Conservation (phyloP, 2,888 invertebrate species). For the Brachyopa scutellaris region DNA sequence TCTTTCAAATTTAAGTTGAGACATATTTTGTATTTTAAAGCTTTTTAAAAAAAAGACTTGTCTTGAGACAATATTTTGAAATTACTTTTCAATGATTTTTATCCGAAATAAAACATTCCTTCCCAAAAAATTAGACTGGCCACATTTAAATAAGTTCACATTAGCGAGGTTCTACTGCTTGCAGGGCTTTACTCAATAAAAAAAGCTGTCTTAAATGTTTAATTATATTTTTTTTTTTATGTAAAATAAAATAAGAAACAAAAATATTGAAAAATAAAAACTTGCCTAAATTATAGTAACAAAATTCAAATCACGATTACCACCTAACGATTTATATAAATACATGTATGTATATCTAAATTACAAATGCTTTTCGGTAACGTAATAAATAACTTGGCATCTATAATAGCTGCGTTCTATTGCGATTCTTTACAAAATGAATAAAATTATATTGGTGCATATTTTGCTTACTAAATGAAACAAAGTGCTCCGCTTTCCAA, state of each 20-base stretch:
- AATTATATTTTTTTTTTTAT: constrained; percentile 10
- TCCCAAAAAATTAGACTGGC: neutral
- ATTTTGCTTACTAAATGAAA: no score
- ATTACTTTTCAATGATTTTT: no score
- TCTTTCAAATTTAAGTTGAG: no score
- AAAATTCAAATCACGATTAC: constrained; percentile 40
- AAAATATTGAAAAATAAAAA: constrained; percentile 21
- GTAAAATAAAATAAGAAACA: constrained; percentile 41
- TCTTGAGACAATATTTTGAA: no score
- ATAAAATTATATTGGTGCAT: no score
- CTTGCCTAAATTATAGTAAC: constrained; percentile 43
- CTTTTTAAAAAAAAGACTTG: no score
- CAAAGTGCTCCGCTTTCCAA: no score
- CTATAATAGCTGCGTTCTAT: constrained; percentile 38
- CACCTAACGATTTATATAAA: constrained; percentile 47
- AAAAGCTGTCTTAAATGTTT: constrained; percentile 29
- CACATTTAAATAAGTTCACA: neutral
- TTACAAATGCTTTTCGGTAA: constrained; percentile 48
- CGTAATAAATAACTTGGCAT: constrained; percentile 30
- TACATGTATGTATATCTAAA: constrained; percentile 52
- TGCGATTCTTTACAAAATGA: neutral
- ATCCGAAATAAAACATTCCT: no score
- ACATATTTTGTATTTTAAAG: no score
- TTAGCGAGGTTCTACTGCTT: constrained; percentile 23
- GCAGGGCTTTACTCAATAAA: constrained; percentile 22